phyloP scores from a whole-genome alignment of 1,140 invertebrate species.

The Laodelphax striatellus region DNA sequence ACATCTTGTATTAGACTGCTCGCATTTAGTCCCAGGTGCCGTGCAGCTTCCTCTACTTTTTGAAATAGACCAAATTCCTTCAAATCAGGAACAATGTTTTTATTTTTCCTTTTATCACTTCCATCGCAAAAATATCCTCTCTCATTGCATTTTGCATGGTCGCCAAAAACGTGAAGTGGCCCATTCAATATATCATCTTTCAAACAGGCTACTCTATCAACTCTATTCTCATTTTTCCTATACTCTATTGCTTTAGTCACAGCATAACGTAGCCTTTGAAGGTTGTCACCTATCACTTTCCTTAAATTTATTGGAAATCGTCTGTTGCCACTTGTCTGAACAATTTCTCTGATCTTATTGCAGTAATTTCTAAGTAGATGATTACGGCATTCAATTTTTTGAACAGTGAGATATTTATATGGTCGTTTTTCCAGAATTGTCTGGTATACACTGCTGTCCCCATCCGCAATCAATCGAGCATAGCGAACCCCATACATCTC shows the following conservation, averaged over 20 bases:
- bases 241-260: too few species aligned
- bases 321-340: too few species aligned
- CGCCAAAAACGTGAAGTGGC: slow-evolving; percentile 4
- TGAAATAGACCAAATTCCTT: too few species aligned
- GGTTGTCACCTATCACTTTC: too few species aligned
- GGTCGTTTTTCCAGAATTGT: slow-evolving; percentile 18
- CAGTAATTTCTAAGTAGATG: slow-evolving; percentile 13
- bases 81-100: slow-evolving; percentile 1
- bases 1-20: slow-evolving; percentile 9
- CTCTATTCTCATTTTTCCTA: too few species aligned
- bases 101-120: too few species aligned
- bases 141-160: slow-evolving; percentile 6
- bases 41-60: too few species aligned
- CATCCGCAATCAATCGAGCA: slow-evolving; percentile 26
- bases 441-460: slow-evolving; percentile 26
- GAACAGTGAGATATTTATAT: slow-evolving; percentile 11
- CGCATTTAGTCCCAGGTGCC: not conserved
- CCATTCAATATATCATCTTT: slow-evolving; percentile 9
- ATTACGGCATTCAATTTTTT: slow-evolving; percentile 17
- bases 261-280: too few species aligned
- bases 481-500: slow-evolving; percentile 24
- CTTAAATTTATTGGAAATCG: too few species aligned
- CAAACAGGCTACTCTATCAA: too few species aligned
- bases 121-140: slow-evolving; percentile 5
- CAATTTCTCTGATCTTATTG: slow-evolving; percentile 13